Evolutionary conservation across 2,113 vertebrate genomes (phyloP).

Genomic region (Xenotilapia flavipinnis): DNA sequence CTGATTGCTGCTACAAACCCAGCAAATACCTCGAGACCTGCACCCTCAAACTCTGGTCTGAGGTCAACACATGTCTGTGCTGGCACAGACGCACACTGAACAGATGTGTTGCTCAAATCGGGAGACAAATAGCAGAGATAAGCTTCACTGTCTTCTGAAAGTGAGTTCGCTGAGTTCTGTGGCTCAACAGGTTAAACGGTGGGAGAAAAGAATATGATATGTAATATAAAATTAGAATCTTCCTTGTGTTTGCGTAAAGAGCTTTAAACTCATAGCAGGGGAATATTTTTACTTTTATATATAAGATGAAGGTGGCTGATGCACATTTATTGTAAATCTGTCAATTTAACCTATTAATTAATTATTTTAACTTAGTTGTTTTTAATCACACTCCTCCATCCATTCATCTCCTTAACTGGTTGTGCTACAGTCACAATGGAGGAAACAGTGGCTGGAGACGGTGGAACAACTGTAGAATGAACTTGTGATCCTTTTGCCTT

Average conservation of each 20-base stretch:
- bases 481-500: background rate
- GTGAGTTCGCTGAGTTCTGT: background rate
- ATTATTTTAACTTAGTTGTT: background rate
- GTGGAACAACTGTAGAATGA: background rate
- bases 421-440: background rate
- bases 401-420: background rate
- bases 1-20: background rate
- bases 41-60: background rate
- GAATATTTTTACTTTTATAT: background rate
- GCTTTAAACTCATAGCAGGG: background rate
- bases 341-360: background rate
- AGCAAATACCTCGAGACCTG: slow-evolving; percentile 30
- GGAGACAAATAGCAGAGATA: background rate
- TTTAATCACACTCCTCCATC: background rate
- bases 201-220: background rate
- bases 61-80: slow-evolving; percentile 43
- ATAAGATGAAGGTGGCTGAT: background rate
- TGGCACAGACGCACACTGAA: slow-evolving; percentile 17
- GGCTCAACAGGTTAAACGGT: background rate
- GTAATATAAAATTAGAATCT: background rate
- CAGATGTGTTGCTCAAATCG: slow-evolving; percentile 49
- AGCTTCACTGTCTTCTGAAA: background rate
- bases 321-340: background rate
- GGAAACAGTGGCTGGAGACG: background rate
- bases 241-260: background rate